Evolutionary conservation across 37 sponge, comb jelly and placozoan species (phyloP).

Genomic region (Spongilla lacustris): DNA sequence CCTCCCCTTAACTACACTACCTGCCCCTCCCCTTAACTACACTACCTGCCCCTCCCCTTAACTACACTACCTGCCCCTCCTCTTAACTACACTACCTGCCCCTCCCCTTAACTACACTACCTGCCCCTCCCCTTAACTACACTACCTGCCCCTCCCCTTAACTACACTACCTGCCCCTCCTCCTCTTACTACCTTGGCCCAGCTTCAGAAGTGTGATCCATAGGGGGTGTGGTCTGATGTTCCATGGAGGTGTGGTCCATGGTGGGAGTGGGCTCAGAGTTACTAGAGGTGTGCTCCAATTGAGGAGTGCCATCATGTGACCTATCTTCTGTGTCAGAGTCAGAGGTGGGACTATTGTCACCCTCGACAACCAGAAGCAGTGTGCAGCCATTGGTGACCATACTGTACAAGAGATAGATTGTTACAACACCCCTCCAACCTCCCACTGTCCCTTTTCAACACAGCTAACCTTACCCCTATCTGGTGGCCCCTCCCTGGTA

Average conservation of each 20-base stretch:
- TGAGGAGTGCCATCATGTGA: background rate
- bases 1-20: too few relatives aligned
- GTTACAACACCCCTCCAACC: too few relatives aligned
- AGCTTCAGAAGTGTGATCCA: background rate
- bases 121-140: too few relatives aligned
- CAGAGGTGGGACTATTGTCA: background rate
- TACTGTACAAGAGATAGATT: background rate
- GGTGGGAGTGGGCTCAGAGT: background rate
- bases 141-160: too few relatives aligned
- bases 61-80: too few relatives aligned
- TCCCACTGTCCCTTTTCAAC: background rate
- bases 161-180: too few relatives aligned
- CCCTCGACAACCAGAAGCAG: background rate
- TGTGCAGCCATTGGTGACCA: background rate
- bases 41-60: too few relatives aligned
- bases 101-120: too few relatives aligned
- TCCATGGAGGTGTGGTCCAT: background rate
- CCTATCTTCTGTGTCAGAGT: background rate
- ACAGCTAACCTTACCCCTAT: too few relatives aligned
- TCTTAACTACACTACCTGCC: too few relatives aligned
- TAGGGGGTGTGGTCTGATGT: background rate
- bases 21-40: too few relatives aligned
- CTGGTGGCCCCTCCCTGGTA: too few relatives aligned
- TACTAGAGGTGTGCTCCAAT: background rate
- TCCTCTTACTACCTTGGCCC: background rate